phyloP scores from a whole-genome alignment of 2,113 vertebrate genomes.

The Rallus limicola region DNA sequence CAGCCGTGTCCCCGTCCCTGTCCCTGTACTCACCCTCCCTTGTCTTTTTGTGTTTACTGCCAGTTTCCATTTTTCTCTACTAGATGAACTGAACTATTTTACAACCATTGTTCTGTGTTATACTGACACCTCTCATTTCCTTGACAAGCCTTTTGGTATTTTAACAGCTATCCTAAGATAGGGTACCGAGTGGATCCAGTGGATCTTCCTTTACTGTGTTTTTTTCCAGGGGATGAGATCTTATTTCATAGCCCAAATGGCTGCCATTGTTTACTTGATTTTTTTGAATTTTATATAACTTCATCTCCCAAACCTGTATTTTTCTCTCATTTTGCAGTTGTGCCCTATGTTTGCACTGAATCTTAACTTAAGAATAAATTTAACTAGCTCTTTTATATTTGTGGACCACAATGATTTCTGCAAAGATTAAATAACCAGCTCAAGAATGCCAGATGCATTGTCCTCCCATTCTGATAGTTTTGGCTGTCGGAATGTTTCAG shows the following conservation, averaged over 20 bases:
- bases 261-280: not conserved
- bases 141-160: not conserved
- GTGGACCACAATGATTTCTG: not conserved
- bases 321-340: not conserved
- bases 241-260: not conserved
- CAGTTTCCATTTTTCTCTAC: not conserved
- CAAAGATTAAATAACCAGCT: not conserved
- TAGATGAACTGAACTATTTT: not conserved
- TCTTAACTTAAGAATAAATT: not conserved
- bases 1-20: not conserved
- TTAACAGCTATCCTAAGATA: not conserved
- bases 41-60: not conserved
- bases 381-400: not conserved
- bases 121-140: not conserved
- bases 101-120: not conserved
- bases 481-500: not conserved
- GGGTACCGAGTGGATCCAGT: not conserved
- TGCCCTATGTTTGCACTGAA: not conserved
- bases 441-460: not conserved
- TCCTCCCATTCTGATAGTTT: not conserved
- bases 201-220: not conserved
- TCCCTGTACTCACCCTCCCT: not conserved
- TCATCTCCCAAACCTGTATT: not conserved
- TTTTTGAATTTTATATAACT: not conserved
- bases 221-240: not conserved